Conservation (phyloP, 2,113 vertebrate species). For the Chaetops frenatus region DNA sequence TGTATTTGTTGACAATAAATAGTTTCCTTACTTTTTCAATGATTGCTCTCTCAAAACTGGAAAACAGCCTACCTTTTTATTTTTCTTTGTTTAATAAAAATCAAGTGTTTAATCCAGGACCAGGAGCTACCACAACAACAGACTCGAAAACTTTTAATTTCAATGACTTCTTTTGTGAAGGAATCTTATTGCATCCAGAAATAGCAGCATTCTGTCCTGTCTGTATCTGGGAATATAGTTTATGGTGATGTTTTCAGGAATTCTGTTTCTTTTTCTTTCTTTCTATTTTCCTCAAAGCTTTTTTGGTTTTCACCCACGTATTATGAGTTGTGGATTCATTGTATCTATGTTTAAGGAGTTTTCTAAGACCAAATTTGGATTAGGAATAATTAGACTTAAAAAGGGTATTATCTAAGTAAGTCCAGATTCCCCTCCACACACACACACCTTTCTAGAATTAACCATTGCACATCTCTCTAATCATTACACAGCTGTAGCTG, state of each 20-base stretch:
- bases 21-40: background rate
- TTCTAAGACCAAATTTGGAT: background rate
- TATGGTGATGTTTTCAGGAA: background rate
- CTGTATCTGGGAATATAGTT: background rate
- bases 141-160: background rate
- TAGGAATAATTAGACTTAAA: background rate
- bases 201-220: background rate
- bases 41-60: background rate
- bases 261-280: background rate
- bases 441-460: background rate
- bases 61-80: background rate
- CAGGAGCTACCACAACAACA: background rate
- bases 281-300: background rate
- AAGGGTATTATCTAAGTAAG: background rate
- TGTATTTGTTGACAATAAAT: background rate
- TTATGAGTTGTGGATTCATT: background rate
- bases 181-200: background rate
- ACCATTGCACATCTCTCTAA: background rate
- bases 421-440: background rate
- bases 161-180: background rate
- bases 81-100: background rate
- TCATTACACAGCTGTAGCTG: background rate
- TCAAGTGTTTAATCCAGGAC: background rate
- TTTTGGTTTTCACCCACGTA: background rate
- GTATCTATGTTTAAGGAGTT: background rate